Base-by-base conservation (phyloP, 1,140 invertebrate genomes). In the Formica exsecta region DNA sequence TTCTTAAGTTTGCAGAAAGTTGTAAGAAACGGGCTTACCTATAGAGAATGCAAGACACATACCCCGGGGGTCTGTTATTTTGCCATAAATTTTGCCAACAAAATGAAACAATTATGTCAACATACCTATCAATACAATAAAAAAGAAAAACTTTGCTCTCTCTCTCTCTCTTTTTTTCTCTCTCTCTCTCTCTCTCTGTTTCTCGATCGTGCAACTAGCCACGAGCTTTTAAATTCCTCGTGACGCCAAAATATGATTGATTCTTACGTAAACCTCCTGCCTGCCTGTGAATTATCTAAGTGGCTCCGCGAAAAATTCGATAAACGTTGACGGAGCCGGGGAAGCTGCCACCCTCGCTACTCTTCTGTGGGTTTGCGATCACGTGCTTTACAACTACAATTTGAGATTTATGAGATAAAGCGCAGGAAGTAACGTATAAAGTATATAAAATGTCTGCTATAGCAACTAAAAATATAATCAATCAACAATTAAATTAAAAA, bases 51-150 rank as follows among this genome's bases (percentile, higher is more conserved):
- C 86, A 83, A 77, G 75, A 74, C 81, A 86, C 85, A 93, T 79
- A 89, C 89, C 73, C 48, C 48, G 4, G 0, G 64, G 79, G 90
- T 91, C 90, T 90, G 91, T 93, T 93, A 92, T 91, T 94, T 91
- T 73, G 89, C 83, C 88, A 92, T 93, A 93, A 93, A 93, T 93
- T 92, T 92, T 86, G 68, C 73, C 61, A 44, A 36, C 54, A 57
- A 89, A 79, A 87, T 88, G 86, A 75, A 77, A 86, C 66, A n/a
- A n/a, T 54, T 77, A 13, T 16, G 48, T 66, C 25, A 22, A 51
- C 66, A 36, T 59, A 59, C 75, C 71, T 74, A 71, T 86, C 87
- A 76, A 89, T 89, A 19, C 4, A 86, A 85, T 86, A 89, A 86
- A 76, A 89, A 73, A 48, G 83, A 74, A 54, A 36, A 80, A 75